Evolutionary conservation across 2,797 vertebrate genomes (phyloP).

Genomic region (Rachycentron canadum): DNA sequence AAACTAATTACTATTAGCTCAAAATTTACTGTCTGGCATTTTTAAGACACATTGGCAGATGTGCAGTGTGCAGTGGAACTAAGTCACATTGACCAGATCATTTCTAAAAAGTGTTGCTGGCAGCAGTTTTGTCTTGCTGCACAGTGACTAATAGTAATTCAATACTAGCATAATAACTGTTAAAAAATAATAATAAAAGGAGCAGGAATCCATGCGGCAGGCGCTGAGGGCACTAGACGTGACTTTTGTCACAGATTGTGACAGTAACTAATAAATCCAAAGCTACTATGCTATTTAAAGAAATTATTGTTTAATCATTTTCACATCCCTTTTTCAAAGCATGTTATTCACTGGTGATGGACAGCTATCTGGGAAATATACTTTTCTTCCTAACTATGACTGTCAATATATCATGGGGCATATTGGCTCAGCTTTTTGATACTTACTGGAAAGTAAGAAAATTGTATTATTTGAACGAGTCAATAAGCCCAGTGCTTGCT

Average conservation of each 20-base stretch:
- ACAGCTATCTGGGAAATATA: not conserved
- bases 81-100: not conserved
- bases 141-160: not conserved
- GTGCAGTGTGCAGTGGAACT: not conserved
- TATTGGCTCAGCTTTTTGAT: not conserved
- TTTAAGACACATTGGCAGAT: not conserved
- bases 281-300: not conserved
- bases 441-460: not conserved
- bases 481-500: not conserved
- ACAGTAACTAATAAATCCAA: not conserved
- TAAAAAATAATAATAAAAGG: not conserved
- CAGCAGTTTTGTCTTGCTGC: not conserved
- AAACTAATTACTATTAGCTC: not conserved
- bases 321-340: not conserved
- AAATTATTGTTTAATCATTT: not conserved
- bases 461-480: not conserved
- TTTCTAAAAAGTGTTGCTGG: not conserved
- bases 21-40: not conserved
- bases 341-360: constrained; percentile 3
- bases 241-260: not conserved
- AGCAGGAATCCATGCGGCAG: not conserved
- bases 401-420: not conserved
- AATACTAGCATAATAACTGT: not conserved
- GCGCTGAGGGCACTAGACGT: not conserved
- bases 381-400: not conserved